A percentile compares a stretch with the other conserved stretches of the same genome.
phyloP scores from a whole-genome alignment of 1,140 invertebrate species.

The Orussus abietinus region DNA sequence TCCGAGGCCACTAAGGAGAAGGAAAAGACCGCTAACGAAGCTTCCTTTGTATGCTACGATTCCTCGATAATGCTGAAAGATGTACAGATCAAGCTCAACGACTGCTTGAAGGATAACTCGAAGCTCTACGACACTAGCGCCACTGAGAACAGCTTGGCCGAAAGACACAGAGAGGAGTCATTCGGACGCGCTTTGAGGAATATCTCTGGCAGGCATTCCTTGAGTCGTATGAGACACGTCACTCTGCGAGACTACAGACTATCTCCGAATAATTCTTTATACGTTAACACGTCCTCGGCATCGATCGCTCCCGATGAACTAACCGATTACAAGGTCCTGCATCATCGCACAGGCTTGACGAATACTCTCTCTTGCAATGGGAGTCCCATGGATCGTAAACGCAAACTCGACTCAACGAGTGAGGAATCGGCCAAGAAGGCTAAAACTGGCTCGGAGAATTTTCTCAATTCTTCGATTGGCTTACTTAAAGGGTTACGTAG shows the following conservation, averaged over 20 bases:
- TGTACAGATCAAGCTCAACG: conserved; percentile 39
- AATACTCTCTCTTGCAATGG: conserved; percentile 24
- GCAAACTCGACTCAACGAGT: conserved; percentile 24
- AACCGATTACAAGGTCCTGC: conserved; percentile 23
- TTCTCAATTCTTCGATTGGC: conserved; percentile 32
- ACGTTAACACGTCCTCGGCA: conserved; percentile 34
- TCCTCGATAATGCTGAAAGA: conserved; percentile 38
- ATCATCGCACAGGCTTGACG: conserved; percentile 20
- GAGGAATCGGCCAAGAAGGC: conserved; percentile 25
- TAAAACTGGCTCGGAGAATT: conserved; percentile 25
- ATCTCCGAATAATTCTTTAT: conserved; percentile 40
- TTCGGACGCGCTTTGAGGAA: conserved; percentile 39
- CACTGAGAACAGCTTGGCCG: conserved; percentile 16
- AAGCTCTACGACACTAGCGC: conserved; percentile 23
- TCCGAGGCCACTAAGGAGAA: conserved; percentile 13
- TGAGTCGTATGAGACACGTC: conserved; percentile 34
- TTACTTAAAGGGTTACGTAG: conserved; percentile 28
- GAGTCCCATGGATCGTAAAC: conserved; percentile 30
- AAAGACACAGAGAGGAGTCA: conserved; percentile 25
- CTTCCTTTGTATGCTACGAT: conserved; percentile 32
- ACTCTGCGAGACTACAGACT: conserved; percentile 30
- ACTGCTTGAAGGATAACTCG: conserved; percentile 39
- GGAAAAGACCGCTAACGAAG: conserved; percentile 15
- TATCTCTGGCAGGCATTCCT: conserved; percentile 36
- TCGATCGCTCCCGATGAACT: conserved; percentile 28